phyloP scores from a whole-genome alignment of 2,797 vertebrate genomes.

The Micrastur ruficollis region DNA sequence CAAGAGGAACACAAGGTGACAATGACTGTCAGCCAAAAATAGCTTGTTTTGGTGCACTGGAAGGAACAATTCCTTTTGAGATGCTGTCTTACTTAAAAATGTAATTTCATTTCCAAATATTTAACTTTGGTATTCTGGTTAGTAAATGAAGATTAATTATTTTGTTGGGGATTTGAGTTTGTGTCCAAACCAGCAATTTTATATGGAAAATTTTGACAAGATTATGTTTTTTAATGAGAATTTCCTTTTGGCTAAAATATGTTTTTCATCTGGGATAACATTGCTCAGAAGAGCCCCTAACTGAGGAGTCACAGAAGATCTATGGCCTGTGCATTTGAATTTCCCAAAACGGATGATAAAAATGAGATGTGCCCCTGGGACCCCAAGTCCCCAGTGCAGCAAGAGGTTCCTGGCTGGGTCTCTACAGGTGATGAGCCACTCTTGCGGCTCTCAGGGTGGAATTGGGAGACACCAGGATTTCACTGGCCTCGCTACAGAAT shows the following conservation, averaged over 20 bases:
- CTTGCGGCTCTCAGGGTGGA: rapidly evolving
- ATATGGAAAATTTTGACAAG: neutral
- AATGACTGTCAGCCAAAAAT: neutral
- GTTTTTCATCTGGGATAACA: neutral
- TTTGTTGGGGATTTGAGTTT: neutral
- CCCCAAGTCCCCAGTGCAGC: neutral
- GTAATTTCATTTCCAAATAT: neutral
- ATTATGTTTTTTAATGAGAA: neutral
- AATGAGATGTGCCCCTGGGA: neutral
- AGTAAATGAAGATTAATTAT: neutral
- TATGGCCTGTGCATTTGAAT: neutral
- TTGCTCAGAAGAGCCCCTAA: neutral
- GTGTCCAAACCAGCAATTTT: neutral
- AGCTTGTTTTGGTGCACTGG: neutral
- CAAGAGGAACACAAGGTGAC: neutral
- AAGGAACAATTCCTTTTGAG: neutral
- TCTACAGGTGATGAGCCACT: neutral
- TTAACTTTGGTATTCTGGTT: neutral
- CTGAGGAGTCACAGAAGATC: neutral
- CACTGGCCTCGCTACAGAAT: neutral
- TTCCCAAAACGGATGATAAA: neutral
- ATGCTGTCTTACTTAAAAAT: neutral
- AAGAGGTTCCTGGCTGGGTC: neutral
- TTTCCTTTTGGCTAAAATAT: neutral
- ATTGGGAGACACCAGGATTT: neutral